Base-by-base conservation (phyloP, 2,113 vertebrate species). In the Australoheros scitulus region DNA sequence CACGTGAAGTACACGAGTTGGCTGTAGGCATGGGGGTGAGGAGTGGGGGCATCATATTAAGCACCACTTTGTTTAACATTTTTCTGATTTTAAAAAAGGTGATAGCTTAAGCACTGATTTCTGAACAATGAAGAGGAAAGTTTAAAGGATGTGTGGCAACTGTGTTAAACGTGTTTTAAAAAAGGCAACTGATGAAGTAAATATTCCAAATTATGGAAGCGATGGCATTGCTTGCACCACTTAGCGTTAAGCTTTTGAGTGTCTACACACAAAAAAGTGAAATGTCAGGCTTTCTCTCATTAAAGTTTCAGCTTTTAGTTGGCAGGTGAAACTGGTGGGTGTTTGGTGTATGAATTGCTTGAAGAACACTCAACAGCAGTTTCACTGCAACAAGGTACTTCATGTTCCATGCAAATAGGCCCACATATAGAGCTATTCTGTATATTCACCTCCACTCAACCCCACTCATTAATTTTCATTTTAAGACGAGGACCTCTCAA, bases 381-480 rank as follows among this genome's bases (percentile, higher is more conserved):
- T 93, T 85, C 85, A 83, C 87, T 82, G 79, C 87, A 90, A 85
- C 86, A 88, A 82, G 87, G 85, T 83, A 87, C 91, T 96, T 95
- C 92, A 95, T 91, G 94, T 91, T 92, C 92, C 94, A 96, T 96
- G 95, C 93, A 96, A 96, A 97, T 96, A 91, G 92, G 86, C 93
- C 93, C 92, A 92, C 88, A 92, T 94, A 92, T 91, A 92, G 91
- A 80, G 86, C 90, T 82, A 88, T 84, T 91, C 85, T 88, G 80
- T 90, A 70, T 87, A 89, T 78, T 93, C 91, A 90, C 91, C 92
- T 91, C 83, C 90, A 90, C 90, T 93, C 88, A 88, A 92, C 90
- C 91, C 91, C 89, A 91, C 93, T 92, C 91, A 92, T 92, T 95
- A 91, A 95, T 95, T 95, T 94, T 94, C 93, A 96, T 95, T 95